A percentile compares a stretch with the other conserved stretches of the same genome.
phyloP scores from a whole-genome alignment of 1,140 invertebrate genomes.

The Diorhabda elongata region DNA sequence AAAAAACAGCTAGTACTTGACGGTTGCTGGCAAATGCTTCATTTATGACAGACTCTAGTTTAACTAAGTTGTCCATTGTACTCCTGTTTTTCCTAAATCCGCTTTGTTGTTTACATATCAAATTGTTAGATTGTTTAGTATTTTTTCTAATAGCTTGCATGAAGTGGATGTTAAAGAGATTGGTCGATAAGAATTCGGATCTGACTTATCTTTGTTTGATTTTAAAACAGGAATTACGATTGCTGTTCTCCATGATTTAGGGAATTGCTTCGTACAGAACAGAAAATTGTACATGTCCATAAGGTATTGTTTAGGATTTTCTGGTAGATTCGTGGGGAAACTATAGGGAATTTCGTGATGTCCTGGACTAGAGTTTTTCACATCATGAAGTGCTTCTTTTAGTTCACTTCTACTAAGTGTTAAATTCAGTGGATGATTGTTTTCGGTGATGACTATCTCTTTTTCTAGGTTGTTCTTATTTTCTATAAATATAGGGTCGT shows the following conservation, averaged over 20 bases:
- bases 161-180: constrained; percentile 24
- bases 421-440: no score
- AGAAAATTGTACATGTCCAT: not conserved
- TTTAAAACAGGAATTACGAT: constrained; percentile 19
- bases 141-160: constrained; percentile 27
- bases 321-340: not conserved
- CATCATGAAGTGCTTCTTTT: not conserved
- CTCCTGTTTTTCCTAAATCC: constrained; percentile 20
- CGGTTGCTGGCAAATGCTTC: constrained; percentile 19
- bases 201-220: constrained; percentile 20
- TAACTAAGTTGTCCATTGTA: constrained; percentile 22
- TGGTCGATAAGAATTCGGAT: constrained; percentile 21
- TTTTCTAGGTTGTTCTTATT: no score
- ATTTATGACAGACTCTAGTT: constrained; percentile 18
- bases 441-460: no score
- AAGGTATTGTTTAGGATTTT: not conserved
- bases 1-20: constrained; percentile 21
- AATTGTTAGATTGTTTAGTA: constrained; percentile 17
- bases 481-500: no score
- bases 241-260: no score
- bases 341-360: not conserved
- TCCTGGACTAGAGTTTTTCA: constrained; percentile 9
- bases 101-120: constrained; percentile 15
- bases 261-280: no score
- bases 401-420: no score